Base-by-base conservation (phyloP, 2,113 vertebrate genomes). In the Odobenus rosmarus region DNA sequence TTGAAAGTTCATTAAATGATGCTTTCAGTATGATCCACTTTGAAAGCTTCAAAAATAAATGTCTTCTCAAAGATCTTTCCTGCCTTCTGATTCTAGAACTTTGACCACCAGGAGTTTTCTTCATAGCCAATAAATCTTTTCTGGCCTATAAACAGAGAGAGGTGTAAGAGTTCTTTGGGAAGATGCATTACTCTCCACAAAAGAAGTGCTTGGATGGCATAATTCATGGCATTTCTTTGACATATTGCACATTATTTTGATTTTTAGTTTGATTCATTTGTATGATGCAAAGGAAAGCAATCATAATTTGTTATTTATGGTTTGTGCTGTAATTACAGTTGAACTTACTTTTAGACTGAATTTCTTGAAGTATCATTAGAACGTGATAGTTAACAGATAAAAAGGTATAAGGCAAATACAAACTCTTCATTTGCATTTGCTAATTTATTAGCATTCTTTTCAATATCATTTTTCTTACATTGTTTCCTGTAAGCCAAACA, bases 191-290 rank as follows among this genome's bases (percentile, higher is more conserved):
- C 31, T 96, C 80, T 92, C 49, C 39, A 79, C 2, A 55, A 86
- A 94, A 71, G 15, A 86, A 86, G 13, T 57, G 14, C 21, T 62
- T 89, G 13, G 53, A 33, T 93, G 77, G 61, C 59, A 67, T 86
- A 24, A 81, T 82, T 93, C 87, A 83, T 89, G 39, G n/a, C 57
- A 90, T 82, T 61, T 79, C 7, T 74, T 91, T 96, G 79, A 93
- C 57, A 86, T 57, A 46, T 46, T 89, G 69, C 6, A 49, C 18
- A 86, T 33, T 39, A 23, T 31, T 87, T 88, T 77, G 26, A 64
- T 23, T 71, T 86, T 92, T 81, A 61, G 61, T 81, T 92, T 97
- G 92, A 96, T 88, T 96, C 59, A 89, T 83, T 91, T 71, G 49
- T 92, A 36, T 74, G 39, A 61, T 49, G 33, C 15, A 59, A 96